Percentiles rank a stretch among this genome's conserved stretches.
phyloP scores from a whole-genome alignment of 2,888 invertebrate genomes.

The Athalia cordata region DNA sequence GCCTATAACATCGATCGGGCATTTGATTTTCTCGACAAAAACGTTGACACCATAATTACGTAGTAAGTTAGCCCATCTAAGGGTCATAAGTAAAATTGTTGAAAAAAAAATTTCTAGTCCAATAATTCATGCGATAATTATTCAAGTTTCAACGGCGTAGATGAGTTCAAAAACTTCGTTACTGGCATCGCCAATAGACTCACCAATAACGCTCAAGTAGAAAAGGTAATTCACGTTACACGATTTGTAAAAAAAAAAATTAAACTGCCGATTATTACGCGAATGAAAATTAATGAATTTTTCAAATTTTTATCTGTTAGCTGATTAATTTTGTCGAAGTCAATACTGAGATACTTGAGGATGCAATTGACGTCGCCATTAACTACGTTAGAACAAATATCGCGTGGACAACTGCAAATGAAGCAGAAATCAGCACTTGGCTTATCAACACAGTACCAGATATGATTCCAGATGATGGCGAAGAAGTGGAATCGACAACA shows the following conservation, averaged over 20 bases:
- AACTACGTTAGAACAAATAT: constrained; percentile 38
- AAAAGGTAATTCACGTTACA: constrained; percentile 43
- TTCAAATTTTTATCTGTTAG: not conserved
- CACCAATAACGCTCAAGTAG: constrained; percentile 46
- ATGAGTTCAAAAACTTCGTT: constrained; percentile 37
- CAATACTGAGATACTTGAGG: not conserved
- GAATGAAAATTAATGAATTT: not conserved
- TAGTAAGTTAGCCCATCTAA: constrained; percentile 41
- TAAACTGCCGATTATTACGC: not conserved
- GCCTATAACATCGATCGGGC: constrained; percentile 55
- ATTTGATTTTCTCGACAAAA: constrained; percentile 58
- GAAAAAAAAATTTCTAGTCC: not conserved
- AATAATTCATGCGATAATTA: not conserved
- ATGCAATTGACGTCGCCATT: constrained; percentile 8
- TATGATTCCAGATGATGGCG: no score
- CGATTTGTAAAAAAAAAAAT: not conserved
- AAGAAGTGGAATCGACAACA: not conserved
- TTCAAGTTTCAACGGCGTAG: not conserved
- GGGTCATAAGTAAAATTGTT: not conserved
- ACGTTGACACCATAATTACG: constrained; percentile 52
- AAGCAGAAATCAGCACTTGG: constrained; percentile 27
- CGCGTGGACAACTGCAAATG: constrained; percentile 43
- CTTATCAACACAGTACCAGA: not conserved
- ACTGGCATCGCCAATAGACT: constrained; percentile 46
- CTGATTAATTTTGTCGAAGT: constrained; percentile 14